Conservation (phyloP, 2,888 invertebrate species). For the Caenorhabditis uteleia region DNA sequence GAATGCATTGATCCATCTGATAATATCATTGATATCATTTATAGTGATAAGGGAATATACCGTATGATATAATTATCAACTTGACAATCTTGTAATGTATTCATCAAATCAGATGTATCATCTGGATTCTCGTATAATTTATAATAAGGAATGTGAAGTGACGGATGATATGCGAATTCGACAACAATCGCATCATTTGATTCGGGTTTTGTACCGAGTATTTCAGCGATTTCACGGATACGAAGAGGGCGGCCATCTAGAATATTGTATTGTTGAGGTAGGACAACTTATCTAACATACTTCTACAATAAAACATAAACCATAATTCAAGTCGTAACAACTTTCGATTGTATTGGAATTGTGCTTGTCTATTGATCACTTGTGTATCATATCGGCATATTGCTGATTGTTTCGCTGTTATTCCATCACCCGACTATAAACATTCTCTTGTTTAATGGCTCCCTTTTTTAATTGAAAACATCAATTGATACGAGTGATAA, state of each 20-base stretch:
- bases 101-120: slow-evolving; percentile 16
- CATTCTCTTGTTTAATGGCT: background rate
- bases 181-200: slow-evolving; percentile 36
- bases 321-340: slow-evolving; percentile 24
- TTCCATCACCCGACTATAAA: slow-evolving; percentile 26
- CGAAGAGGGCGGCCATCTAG: slow-evolving; percentile 24
- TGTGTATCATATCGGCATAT: slow-evolving; percentile 31
- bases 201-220: slow-evolving; percentile 40
- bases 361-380: slow-evolving; percentile 28
- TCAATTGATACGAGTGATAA: background rate
- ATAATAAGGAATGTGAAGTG: slow-evolving; percentile 35
- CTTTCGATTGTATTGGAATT: slow-evolving; percentile 31
- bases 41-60: too few species aligned
- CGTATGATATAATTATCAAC: background rate
- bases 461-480: background rate
- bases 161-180: slow-evolving; percentile 32
- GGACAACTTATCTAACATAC: slow-evolving; percentile 3
- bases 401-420: slow-evolving; percentile 33
- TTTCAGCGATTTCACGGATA: slow-evolving; percentile 26
- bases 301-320: slow-evolving; percentile 42
- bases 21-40: background rate
- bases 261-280: background rate
- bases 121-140: slow-evolving; percentile 37
- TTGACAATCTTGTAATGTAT: slow-evolving; percentile 3
- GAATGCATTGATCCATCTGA: slow-evolving; percentile 30